phyloP scores from a whole-genome alignment of 2,113 vertebrate species.

The Mesembrinibis cayennensis region DNA sequence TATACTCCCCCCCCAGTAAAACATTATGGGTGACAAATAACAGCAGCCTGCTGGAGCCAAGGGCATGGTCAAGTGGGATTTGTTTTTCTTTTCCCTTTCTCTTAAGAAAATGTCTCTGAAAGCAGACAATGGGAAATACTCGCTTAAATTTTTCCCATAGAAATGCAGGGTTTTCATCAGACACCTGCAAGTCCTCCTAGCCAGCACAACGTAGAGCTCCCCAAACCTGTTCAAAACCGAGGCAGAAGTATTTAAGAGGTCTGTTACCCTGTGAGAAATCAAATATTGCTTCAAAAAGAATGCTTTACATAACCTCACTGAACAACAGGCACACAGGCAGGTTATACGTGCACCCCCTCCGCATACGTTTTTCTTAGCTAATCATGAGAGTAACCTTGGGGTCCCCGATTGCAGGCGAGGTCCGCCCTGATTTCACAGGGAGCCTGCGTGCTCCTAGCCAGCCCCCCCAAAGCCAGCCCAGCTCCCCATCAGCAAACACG shows the following conservation, averaged over 20 bases:
- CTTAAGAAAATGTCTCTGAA: background rate
- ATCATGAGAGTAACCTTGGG: fast-evolving
- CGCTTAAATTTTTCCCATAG: background rate
- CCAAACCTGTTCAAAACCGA: background rate
- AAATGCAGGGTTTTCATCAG: background rate
- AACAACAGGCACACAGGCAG: fast-evolving
- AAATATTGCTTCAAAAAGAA: background rate
- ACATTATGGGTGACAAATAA: background rate
- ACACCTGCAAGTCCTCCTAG: background rate
- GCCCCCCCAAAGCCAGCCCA: background rate
- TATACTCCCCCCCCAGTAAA: background rate
- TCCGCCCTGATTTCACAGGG: background rate
- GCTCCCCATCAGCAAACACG: background rate
- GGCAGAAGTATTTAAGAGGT: background rate
- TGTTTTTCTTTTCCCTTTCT: background rate
- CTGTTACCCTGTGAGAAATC: background rate
- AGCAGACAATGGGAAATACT: background rate
- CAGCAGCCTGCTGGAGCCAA: background rate
- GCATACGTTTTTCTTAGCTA: fast-evolving
- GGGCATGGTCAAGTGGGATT: background rate
- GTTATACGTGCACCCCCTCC: fast-evolving
- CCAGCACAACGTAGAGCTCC: fast-evolving
- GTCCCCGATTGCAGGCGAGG: background rate
- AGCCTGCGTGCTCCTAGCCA: background rate
- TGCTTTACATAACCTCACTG: fast-evolving